Base-by-base conservation (phyloP, 1,140 invertebrate genomes). In the Solen grandis region DNA sequence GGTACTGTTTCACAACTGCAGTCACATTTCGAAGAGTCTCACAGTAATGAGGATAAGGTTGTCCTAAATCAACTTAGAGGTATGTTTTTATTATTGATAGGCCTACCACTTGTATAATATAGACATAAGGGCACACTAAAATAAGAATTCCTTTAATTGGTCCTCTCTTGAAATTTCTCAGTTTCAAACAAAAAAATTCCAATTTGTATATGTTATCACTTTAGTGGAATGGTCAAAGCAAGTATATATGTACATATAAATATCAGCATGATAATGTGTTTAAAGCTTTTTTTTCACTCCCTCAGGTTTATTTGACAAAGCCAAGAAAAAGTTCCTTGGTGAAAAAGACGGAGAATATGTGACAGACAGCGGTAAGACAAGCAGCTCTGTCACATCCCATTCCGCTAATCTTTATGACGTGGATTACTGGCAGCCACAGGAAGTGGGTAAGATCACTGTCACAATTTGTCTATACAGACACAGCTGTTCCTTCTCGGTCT, bases 61-160 rank as follows among this genome's bases (percentile, higher is more conserved):
- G 95, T 97, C 36, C 92, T 97, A n/a, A 96, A 95, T 90, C 96
- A 96, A n/a, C 93, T 98, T 2, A 98, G 97, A 95, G 97, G 95
- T 95, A 77, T 52, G 38, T 50, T 62, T 25, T 50, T n/a, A n/a
- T n/a, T n/a, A n/a, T n/a, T n/a, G n/a, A 60, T 60, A 59, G 27
- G 13, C 13, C 57, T 14, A 10, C 13, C 27, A 13, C 13, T 13
- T 10, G 57, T 59, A 59, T 13, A 13, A 16, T 16, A 59, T 59
- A n/a, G n/a, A n/a, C n/a, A n/a, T n/a, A 50, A 13, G n/a, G 46
- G 10, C 10, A 13, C 46, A 50, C 46, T n/a, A 50, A 50, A 50
- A 50, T 10, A 50, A 13, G n/a, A 13, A 50, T 13, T 50, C n/a
- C 46, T 50, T 50, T 13, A 50, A 50, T 50, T 50, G 10, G 10